Evolutionary conservation across 1,140 invertebrate species (phyloP), one percentile per base, ranked within the genome.

Genomic region (Metaphire vulgaris): DNA sequence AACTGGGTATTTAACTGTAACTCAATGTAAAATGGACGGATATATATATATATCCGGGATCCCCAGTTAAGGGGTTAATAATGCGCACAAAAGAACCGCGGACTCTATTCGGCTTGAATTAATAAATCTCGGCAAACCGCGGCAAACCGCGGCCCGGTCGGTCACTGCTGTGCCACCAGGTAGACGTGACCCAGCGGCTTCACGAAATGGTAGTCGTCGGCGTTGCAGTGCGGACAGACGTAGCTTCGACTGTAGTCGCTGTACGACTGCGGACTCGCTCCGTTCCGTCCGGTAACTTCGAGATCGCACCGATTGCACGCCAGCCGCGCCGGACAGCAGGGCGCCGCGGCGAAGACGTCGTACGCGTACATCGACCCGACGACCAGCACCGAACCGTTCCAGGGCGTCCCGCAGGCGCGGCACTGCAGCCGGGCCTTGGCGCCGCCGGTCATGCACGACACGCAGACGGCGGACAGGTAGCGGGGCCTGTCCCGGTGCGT

Each of bases 331-430:
- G 91, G 90, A 88, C 96, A 98, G 84, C 96, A 98, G 21, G 95
- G 94, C 88, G 92, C 94, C 69, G 95, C 95, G 83, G 96, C 96
- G 86, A 98, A 98, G 78, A 98, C 94, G 86, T 98, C 96, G 82
- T 97, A 98, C 68, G 94, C 93, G 86, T 98, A 98, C 94, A 97
- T 96, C 74, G 95, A 96, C 68, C 96, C 96, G 26, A 98, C 88
- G 41, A 97, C 93, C 67, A 98, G 89, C 41, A 92, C 92, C 6
- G 92, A 93, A 26, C 96, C 96, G 84, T 96, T 92, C 95, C 96
- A 98, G 75, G 90, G 91, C 77, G 90, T 90, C 74, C 90, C 90
- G 86, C 96, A 98, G 85, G 91, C 92, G 78, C 89, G 88, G 88
- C 93, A 95, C 72, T 89, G 88, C 92, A 98, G 95, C 32, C n/a